Base-by-base conservation (phyloP, 2,888 invertebrate species). In the Cabera pusaria region DNA sequence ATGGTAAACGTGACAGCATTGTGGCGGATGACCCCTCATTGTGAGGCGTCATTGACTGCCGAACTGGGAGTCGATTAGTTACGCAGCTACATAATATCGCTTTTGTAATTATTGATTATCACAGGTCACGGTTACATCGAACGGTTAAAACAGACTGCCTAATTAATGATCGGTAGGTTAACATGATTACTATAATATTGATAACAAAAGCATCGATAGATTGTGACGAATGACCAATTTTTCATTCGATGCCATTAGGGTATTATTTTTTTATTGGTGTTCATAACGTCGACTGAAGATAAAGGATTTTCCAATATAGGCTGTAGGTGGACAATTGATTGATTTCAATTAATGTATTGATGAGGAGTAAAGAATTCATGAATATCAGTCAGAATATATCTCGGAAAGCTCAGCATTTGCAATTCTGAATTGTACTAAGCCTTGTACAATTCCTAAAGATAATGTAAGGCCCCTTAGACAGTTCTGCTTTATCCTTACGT, bases 21-120 rank as follows among this genome's bases (percentile, higher is more conserved):
- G 86, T 86, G 53, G 61, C 55, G 62, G 77, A 72, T 84, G 87
- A 87, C 87, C 87, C 85, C 73, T 59, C 65, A 69, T 84, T 82
- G 79, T 82, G 48, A 36, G 58, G 83, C 70, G 62, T 58, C 65
- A 62, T 69, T 63, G 69, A 63, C 64, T 63, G 57, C 65, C 66
- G 25, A 19, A 24, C 36, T 60, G 57, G 52, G 44, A 31, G 21
- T 21, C 59, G 58, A 83, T 88, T 88, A 69, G 87, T 86, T 87
- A 73, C 84, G 75, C 75, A 59, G 75, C 76, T 70, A 70, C 62
- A 64, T 58, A 67, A 74, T 72, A 77, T 71, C 63, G 75, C n/a
- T 78, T 74, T 75, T 68, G 74, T 86, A 85, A 85, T 87, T 85
- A 86, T 86, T 81, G 85, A 86, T 88, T 84, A 86, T 72, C 72